A percentile compares a stretch with the other conserved stretches of the same genome.
These are phyloP conservation scores for Potorous gilbertii DNA, from an alignment of 2,797 vertebrate species.

Conservation along the genomic window DNA sequence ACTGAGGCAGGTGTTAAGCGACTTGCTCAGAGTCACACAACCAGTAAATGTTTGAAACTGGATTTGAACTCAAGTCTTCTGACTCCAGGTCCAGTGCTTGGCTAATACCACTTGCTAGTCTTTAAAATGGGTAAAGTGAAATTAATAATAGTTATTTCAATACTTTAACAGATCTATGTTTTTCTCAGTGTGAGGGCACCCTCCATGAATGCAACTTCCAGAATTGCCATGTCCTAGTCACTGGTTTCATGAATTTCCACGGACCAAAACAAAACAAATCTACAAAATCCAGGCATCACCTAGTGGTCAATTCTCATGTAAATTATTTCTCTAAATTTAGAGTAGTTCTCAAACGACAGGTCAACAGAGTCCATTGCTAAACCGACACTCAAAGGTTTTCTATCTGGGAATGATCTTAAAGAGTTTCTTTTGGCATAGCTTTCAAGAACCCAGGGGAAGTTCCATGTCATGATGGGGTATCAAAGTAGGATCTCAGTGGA, in stretches of 20 bases:
- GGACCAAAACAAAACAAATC: background rate
- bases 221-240: background rate
- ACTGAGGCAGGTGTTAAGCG: background rate
- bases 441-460: too few relatives aligned
- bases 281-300: background rate
- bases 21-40: background rate
- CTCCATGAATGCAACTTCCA: background rate
- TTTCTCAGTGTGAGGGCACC: background rate
- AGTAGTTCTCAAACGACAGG: background rate
- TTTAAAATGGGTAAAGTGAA: background rate
- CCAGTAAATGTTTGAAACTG: background rate
- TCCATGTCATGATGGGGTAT: too few relatives aligned
- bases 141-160: background rate
- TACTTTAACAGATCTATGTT: background rate
- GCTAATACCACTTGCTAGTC: background rate
- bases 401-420: too few relatives aligned
- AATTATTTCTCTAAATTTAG: background rate
- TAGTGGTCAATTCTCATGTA: background rate
- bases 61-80: background rate
- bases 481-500: too few relatives aligned
- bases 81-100: background rate
- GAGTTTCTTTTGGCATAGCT: too few relatives aligned
- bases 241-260: background rate
- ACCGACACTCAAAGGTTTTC: too few relatives aligned
- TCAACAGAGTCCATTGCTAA: background rate